Base-by-base conservation (phyloP, 2,113 vertebrate genomes). In the Sander vitreus region DNA sequence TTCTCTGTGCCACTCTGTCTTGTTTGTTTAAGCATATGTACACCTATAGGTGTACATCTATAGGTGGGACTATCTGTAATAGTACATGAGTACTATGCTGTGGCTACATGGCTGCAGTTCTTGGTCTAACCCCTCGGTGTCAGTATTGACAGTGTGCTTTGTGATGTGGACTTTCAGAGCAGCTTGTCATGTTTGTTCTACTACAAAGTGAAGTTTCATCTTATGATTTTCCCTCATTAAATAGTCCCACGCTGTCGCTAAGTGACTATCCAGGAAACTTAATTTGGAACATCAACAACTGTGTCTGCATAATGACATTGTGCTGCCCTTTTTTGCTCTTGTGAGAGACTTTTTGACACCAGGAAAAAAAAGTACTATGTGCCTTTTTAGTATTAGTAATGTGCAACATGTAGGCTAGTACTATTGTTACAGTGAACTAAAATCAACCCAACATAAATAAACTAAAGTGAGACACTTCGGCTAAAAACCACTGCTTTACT, bases 61-160 rank as follows among this genome's bases (percentile, higher is more conserved):
- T 62, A 67, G 76, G 73, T 88, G 73, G 73, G 77, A 78, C 75
- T 48, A 6, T 76, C 23, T 75, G 16, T 51, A 59, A 48, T 23
- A 80, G 53, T 19, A 11, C 70, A 53, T n/a, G n/a, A 53, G 48
- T 53, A 53, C 23, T 10, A 21, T 78, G 71, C 63, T 79, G 59
- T 53, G 75, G 73, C 23, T 45, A 23, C 55, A 36, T 25, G 71
- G 80, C 73, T 87, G 94, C 91, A 94, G 80, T 95, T 92, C 91
- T 67, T 33, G 13, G 9, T 58, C 30, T 36, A 54, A 76, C 94
- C 95, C 82, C 94, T 92, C 76, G 95, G 94, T 93, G 95, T 93
- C 95, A 95, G 91, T 94, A 85, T 95, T 93, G 88, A 89, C 91
- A 92, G 76, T 48, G 68, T 33, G 84, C 91, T 91, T 54, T 81